Evolutionary conservation across 2,113 vertebrate species (phyloP).

Genomic region (Siphamia tubifer): DNA sequence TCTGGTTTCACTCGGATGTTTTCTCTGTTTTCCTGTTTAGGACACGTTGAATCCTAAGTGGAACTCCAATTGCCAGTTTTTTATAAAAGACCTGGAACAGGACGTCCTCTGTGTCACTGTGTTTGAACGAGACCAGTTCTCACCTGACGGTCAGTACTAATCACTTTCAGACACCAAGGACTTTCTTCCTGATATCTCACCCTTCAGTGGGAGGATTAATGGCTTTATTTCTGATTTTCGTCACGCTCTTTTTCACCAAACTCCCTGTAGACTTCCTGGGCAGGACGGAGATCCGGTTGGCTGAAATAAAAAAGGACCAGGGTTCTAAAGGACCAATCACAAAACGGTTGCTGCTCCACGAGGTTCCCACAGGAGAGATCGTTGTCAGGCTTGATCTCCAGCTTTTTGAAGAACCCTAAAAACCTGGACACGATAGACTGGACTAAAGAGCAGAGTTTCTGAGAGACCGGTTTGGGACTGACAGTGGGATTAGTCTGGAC

Average conservation of each 20-base stretch:
- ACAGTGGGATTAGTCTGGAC: constrained; percentile 1
- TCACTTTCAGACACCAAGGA: background rate
- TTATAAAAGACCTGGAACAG: constrained; percentile 97
- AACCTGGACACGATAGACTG: background rate
- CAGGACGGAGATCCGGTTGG: constrained; percentile 96
- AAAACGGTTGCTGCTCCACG: constrained; percentile 95
- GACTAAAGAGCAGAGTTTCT: no score
- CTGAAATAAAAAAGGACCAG: constrained; percentile 99
- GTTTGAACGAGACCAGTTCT: constrained; percentile 98
- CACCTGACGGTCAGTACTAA: constrained; percentile 87
- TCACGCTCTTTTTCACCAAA: background rate
- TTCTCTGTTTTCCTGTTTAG: constrained; percentile 58
- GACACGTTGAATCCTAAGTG: constrained; percentile 98
- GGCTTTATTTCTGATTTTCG: background rate
- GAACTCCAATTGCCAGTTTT: constrained; percentile 99
- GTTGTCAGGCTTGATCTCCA: constrained; percentile 96
- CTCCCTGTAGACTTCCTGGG: constrained; percentile 89
- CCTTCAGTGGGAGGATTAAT: background rate
- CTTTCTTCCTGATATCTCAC: background rate
- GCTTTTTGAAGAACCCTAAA: constrained; percentile 91
- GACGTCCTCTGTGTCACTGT: constrained; percentile 98
- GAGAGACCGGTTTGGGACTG: background rate
- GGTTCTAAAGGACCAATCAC: constrained; percentile 98
- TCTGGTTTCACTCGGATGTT: background rate
- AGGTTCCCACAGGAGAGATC: constrained; percentile 98